phyloP scores from a whole-genome alignment of 2,797 vertebrate genomes.

The Sebastes steindachneri region DNA sequence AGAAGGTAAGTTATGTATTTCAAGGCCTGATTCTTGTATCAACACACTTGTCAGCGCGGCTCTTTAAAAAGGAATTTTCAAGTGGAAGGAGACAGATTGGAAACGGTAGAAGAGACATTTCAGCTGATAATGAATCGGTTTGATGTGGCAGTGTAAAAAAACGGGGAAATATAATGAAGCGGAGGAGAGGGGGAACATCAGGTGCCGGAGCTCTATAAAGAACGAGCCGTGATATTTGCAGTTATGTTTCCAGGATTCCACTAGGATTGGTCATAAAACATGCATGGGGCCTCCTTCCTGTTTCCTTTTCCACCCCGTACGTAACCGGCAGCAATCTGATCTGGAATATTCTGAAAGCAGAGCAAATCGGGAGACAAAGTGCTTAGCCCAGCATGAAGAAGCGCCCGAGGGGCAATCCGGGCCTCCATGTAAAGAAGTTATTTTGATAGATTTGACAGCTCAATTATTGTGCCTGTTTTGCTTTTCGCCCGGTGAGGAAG shows the following conservation, averaged over 20 bases:
- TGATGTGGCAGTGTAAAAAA: constrained; percentile 35
- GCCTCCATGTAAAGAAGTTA: constrained; percentile 48
- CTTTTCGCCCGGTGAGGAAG: constrained; percentile 44
- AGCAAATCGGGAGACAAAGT: constrained; percentile 65
- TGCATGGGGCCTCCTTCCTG: constrained; percentile 41
- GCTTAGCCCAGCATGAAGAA: constrained; percentile 60
- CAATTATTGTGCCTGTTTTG: constrained; percentile 76
- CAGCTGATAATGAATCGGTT: constrained; percentile 39
- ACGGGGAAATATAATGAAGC: constrained; percentile 14
- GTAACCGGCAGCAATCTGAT: constrained; percentile 39
- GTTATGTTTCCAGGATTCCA: constrained; percentile 7
- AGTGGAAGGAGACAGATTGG: constrained; percentile 45
- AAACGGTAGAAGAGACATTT: constrained; percentile 43
- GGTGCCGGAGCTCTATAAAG: not conserved
- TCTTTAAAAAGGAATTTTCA: constrained; percentile 25
- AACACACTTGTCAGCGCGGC: not conserved
- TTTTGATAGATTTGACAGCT: constrained; percentile 74
- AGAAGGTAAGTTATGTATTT: constrained; percentile 61
- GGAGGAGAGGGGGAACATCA: not conserved
- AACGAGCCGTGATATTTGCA: not conserved
- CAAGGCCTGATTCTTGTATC: constrained; percentile 10
- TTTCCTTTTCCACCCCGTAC: constrained; percentile 35
- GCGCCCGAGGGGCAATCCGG: constrained; percentile 56
- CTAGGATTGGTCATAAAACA: constrained; percentile 60
- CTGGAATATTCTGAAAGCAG: constrained; percentile 53